Conservation (phyloP, 1,140 invertebrate genomes). For the Riptortus pedestris region DNA sequence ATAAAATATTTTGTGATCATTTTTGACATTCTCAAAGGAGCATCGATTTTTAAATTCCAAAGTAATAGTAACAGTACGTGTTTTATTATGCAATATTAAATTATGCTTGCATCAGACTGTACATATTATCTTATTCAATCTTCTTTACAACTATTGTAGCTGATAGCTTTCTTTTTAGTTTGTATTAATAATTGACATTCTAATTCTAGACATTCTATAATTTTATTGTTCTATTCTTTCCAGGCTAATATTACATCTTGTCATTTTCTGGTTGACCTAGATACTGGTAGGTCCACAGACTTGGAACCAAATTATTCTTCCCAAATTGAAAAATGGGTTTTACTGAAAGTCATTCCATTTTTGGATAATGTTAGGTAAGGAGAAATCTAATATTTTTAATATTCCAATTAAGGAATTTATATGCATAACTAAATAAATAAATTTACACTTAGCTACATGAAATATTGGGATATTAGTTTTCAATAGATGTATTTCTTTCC, state of each 20-base stretch:
- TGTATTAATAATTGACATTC: neutral
- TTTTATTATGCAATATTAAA: too few species aligned
- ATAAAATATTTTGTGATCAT: too few species aligned
- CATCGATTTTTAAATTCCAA: too few species aligned
- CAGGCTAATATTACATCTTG: conserved; percentile 63
- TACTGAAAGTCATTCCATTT: conserved; percentile 62
- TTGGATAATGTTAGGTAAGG: conserved; percentile 58
- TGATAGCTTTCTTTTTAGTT: neutral
- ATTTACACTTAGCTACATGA: too few species aligned
- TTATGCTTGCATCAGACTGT: too few species aligned
- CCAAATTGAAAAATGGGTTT: conserved; percentile 58
- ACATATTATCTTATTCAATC: too few species aligned
- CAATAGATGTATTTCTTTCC: neutral
- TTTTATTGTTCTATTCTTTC: conserved; percentile 37
- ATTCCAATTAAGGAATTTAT: neutral
- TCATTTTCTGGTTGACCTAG: conserved; percentile 79
- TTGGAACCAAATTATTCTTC: conserved; percentile 74
- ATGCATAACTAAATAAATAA: neutral
- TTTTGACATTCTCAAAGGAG: too few species aligned
- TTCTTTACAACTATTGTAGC: too few species aligned
- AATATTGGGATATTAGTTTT: too few species aligned
- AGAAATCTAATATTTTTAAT: neutral
- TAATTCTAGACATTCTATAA: neutral
- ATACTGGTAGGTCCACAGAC: conserved; percentile 54
- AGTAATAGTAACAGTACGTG: too few species aligned